Percentiles rank a stretch among this genome's conserved stretches.
Conservation (phyloP, 2,797 vertebrate genomes). For the Lophura swinhoii region DNA sequence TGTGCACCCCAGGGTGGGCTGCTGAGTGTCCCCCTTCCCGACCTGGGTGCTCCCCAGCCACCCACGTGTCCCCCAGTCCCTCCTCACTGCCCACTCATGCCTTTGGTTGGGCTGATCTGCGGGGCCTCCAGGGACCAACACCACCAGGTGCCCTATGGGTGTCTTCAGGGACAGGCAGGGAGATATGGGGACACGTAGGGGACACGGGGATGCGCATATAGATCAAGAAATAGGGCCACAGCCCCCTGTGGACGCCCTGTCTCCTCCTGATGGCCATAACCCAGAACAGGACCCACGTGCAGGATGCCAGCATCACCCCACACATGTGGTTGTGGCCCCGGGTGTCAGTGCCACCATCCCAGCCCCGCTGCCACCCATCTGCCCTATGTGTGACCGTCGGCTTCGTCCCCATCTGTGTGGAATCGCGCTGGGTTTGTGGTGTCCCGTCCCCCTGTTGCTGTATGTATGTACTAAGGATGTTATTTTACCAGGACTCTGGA, state of each 20-base stretch:
- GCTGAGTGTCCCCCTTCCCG: fast-evolving
- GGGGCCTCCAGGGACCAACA: background rate
- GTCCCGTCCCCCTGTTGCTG: background rate
- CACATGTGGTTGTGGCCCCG: fast-evolving
- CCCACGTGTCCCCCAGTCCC: fast-evolving
- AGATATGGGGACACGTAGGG: background rate
- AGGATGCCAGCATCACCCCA: background rate
- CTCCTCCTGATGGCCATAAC: fast-evolving
- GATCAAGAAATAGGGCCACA: background rate
- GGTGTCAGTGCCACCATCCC: background rate
- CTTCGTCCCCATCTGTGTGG: background rate
- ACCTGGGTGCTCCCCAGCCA: background rate
- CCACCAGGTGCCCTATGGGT: background rate
- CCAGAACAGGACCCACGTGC: fast-evolving
- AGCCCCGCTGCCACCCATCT: background rate
- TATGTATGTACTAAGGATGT: slow-evolving; percentile 49
- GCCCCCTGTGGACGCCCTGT: fast-evolving
- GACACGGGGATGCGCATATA: background rate
- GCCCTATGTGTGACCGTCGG: fast-evolving
- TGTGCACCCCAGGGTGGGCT: fast-evolving
- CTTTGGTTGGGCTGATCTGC: background rate
- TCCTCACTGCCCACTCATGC: background rate
- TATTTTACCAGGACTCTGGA: slow-evolving; percentile 23
- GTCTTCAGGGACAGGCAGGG: background rate
- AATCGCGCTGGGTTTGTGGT: background rate